phyloP scores from a whole-genome alignment of 2,113 vertebrate genomes.

The Castor canadensis region DNA sequence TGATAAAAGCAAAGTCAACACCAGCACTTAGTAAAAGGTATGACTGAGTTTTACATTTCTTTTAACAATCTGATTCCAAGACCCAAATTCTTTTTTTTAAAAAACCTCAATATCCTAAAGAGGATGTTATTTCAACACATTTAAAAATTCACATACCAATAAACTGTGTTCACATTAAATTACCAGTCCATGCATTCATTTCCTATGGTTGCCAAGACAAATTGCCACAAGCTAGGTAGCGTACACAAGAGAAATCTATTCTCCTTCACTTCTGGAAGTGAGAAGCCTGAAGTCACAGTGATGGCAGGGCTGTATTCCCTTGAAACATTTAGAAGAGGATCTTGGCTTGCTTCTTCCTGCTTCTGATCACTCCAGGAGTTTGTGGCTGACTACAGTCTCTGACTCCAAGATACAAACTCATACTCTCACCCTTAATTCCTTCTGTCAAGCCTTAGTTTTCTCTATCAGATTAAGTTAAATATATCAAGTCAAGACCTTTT shows the following conservation, averaged over 20 bases:
- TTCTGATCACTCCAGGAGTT: neutral
- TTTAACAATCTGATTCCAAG: neutral
- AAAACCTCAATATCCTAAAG: neutral
- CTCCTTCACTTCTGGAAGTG: neutral
- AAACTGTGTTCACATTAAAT: neutral
- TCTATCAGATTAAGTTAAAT: neutral
- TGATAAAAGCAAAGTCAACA: neutral
- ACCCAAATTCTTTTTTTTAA: neutral
- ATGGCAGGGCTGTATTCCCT: neutral
- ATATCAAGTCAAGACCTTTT: neutral
- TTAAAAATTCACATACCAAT: neutral
- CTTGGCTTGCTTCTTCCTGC: neutral
- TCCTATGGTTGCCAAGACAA: neutral
- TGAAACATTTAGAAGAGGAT: neutral
- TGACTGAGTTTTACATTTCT: neutral
- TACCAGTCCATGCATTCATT: neutral
- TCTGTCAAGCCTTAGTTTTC: neutral
- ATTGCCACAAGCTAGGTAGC: neutral
- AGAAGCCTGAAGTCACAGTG: neutral
- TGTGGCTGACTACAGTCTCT: neutral
- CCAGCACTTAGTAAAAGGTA: neutral
- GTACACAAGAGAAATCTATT: no score
- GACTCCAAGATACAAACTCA: neutral
- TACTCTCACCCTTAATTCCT: no score
- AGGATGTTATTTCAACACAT: neutral